Conservation (phyloP, 2,113 vertebrate genomes). For the Pseudois nayaur region DNA sequence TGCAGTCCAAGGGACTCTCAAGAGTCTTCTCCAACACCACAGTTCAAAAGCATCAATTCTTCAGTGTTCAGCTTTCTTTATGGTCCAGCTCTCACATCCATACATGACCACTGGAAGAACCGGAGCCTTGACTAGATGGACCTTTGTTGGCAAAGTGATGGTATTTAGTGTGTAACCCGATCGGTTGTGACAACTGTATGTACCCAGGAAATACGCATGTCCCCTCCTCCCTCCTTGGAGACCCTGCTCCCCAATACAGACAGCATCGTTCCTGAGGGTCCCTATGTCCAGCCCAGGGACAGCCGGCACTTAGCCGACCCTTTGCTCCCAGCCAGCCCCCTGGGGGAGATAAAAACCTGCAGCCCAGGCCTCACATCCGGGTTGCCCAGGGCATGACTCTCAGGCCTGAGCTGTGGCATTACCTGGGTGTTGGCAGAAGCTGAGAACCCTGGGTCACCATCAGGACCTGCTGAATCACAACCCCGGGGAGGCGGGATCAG, state of each 20-base stretch:
- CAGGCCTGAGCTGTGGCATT: neutral
- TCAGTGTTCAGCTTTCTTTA: fast-evolving
- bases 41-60: neutral
- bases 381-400: neutral
- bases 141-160: neutral
- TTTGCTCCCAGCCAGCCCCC: neutral
- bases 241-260: neutral
- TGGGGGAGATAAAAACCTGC: neutral
- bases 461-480: neutral
- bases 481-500: fast-evolving
- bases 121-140: fast-evolving
- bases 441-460: neutral
- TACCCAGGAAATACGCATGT: neutral
- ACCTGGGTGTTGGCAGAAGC: fast-evolving
- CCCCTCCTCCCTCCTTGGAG: neutral
- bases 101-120: neutral
- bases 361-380: neutral
- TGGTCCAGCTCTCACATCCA: neutral
- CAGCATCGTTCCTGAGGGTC: neutral
- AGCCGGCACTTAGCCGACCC: neutral
- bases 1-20: neutral
- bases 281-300: neutral
- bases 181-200: neutral
- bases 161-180: neutral
- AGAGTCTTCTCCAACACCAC: neutral